Conservation (phyloP, 2,113 vertebrate genomes). For the Chionodraco myersi region DNA sequence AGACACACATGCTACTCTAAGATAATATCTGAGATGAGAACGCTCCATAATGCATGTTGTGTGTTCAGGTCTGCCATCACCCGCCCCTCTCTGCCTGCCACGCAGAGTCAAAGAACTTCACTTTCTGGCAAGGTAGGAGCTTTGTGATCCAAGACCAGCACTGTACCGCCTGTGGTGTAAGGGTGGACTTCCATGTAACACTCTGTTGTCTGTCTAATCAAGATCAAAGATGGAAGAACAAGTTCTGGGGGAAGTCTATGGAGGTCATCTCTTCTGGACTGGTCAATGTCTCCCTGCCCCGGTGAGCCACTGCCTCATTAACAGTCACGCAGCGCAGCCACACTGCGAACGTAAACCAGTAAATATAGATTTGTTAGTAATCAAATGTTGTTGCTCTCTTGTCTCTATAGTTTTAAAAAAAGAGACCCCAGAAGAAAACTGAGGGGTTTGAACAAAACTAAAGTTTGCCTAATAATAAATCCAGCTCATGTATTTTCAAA, state of each 20-base stretch:
- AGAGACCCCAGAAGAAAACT: too few species aligned
- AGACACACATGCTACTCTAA: not conserved
- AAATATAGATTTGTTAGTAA: too few species aligned
- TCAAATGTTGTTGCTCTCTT: too few species aligned
- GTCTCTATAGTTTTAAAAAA: too few species aligned
- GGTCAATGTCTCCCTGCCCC: slow-evolving; percentile 89
- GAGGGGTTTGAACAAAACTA: too few species aligned
- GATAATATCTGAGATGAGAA: not conserved
- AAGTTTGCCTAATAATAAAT: not conserved
- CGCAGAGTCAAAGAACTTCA: slow-evolving; percentile 90
- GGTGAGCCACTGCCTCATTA: slow-evolving; percentile 74
- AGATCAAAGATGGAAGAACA: slow-evolving; percentile 97
- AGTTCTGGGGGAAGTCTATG: slow-evolving; percentile 96
- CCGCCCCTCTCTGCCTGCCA: slow-evolving; percentile 92
- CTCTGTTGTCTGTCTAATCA: not conserved
- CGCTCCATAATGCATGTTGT: not conserved
- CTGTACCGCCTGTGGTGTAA: too few species aligned
- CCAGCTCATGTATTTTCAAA: not conserved
- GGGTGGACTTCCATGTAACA: not conserved
- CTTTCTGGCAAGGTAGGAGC: slow-evolving; percentile 92
- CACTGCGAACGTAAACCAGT: not conserved
- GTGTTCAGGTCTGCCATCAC: slow-evolving; percentile 89
- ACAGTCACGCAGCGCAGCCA: not conserved
- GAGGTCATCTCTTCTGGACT: slow-evolving; percentile 90
- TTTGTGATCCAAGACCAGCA: too few species aligned